Base-by-base conservation (phyloP, 2,113 vertebrate genomes). In the Trachemys scripta region DNA sequence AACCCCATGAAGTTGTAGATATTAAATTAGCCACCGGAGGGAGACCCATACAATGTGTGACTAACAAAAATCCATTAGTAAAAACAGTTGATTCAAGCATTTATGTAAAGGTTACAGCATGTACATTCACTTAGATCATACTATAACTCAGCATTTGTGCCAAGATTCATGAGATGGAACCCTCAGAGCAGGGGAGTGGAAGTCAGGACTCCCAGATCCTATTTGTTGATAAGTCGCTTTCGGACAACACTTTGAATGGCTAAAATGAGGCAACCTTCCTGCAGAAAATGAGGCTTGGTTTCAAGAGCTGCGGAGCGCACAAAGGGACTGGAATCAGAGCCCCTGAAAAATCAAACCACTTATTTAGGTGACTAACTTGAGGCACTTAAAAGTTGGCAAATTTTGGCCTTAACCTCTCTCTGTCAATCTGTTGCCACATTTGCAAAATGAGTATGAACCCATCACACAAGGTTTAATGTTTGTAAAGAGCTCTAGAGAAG, bases 61-160 rank as follows among this genome's bases (percentile, higher is more conserved):
- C 27, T 78, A 76, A 24, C 20, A 6, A 24, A 69, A 51, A 4
- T 1, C 3, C 78, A 57, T 16, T 50, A 50, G 84, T 29, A 24
- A 12, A 6, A 10, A 72, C 0, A 8, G 27, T 17, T 14, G 11
- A 54, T 51, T 5, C 24, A 2, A 12, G 13, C 3, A 11, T 3
- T 38, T 29, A 24, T 6, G 16, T 27, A 45, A 45, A 24, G 50
- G 31, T 35, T n/a, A 45, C 53, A 24, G 53, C 42, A 13, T 24
- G 6, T 31, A 14, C 7, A 75, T 80, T 83, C 88, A 2, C 10
- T 0, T 14, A 7, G 45, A 6, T 16, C 31, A 59, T 50, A 11
- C 10, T 25, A 0, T 7, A n/a, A 2, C 11, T 35, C 69, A 59
- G 35, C 35, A 4, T 8, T 2, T 8, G 8, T 38, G 45, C 31